phyloP scores from a whole-genome alignment of 2,113 vertebrate genomes.

The Mobula hypostoma region DNA sequence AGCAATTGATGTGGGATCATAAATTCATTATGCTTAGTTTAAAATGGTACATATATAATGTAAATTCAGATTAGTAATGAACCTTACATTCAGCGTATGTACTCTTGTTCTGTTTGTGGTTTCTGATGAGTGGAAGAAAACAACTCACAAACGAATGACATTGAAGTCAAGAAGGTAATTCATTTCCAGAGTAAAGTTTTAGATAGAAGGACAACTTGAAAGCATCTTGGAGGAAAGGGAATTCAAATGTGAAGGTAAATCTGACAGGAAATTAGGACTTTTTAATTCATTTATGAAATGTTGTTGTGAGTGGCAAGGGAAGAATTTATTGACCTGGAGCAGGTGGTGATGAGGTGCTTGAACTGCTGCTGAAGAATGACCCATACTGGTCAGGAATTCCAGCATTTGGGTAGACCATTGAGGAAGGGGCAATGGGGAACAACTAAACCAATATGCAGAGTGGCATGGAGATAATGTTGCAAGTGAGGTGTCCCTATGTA shows the following conservation, averaged over 20 bases:
- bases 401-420: too few relatives aligned
- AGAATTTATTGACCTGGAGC: too few relatives aligned
- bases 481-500: too few relatives aligned
- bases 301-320: too few relatives aligned
- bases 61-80: background rate
- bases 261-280: too few relatives aligned
- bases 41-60: background rate
- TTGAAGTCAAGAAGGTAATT: background rate
- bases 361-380: too few relatives aligned
- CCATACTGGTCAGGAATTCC: too few relatives aligned
- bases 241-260: background rate
- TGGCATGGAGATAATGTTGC: too few relatives aligned
- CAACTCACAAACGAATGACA: background rate
- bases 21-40: background rate
- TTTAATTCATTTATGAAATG: too few relatives aligned
- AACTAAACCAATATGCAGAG: too few relatives aligned
- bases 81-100: background rate
- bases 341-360: too few relatives aligned
- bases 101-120: background rate
- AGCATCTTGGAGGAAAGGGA: background rate
- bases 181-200: background rate
- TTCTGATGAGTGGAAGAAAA: background rate
- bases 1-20: background rate
- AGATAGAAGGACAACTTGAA: background rate
- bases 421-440: too few relatives aligned